phyloP scores from a whole-genome alignment of 2,888 invertebrate genomes.

The Bibio marci region DNA sequence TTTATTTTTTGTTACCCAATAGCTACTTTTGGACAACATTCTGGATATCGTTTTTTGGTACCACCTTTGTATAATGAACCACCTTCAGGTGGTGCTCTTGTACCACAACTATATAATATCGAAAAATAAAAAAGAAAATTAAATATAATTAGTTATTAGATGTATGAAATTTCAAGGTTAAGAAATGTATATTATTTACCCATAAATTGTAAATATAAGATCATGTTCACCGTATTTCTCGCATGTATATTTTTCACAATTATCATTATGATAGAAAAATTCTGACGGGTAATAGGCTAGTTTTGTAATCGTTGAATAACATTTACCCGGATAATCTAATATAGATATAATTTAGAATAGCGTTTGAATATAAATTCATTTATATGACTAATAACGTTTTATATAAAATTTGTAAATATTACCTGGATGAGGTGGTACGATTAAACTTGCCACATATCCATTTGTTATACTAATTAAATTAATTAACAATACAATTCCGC shows the following conservation, averaged over 20 bases:
- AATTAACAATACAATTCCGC: too few species aligned
- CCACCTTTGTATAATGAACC: slow-evolving; percentile 1
- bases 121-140: not conserved
- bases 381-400: too few species aligned
- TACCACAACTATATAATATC: not conserved
- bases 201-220: not conserved
- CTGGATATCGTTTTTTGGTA: not conserved
- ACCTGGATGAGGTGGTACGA: too few species aligned
- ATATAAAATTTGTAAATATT: too few species aligned
- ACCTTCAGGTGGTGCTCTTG: not conserved
- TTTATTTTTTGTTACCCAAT: too few species aligned
- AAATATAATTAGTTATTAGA: not conserved
- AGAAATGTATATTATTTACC: not conserved
- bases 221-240: not conserved
- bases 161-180: not conserved
- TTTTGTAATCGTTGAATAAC: not conserved
- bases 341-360: too few species aligned
- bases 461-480: too few species aligned
- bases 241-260: too few species aligned
- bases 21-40: not conserved
- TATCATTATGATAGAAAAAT: too few species aligned
- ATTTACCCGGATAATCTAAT: not conserved
- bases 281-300: too few species aligned
- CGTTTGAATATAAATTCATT: too few species aligned
- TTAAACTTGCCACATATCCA: too few species aligned